Evolutionary conservation across 1,140 invertebrate species (phyloP).

Genomic region (Mizuhopecten yessoensis): DNA sequence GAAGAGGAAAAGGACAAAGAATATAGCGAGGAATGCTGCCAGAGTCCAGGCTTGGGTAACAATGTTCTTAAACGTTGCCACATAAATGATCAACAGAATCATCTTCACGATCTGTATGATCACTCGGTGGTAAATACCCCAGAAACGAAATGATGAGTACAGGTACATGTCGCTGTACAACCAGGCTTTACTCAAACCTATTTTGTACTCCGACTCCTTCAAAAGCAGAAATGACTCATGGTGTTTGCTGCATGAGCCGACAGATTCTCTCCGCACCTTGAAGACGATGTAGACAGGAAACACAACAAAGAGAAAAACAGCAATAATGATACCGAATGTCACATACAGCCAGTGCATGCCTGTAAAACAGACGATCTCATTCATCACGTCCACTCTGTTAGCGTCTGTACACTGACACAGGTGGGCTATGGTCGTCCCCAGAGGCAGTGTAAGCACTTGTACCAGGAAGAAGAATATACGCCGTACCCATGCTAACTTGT

Average conservation of each 20-base stretch:
- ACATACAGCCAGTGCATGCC: conserved; percentile 76
- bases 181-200: conserved; percentile 79
- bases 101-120: conserved; percentile 73
- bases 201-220: conserved; percentile 81
- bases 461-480: conserved; percentile 68
- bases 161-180: conserved; percentile 74
- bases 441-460: conserved; percentile 77
- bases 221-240: conserved; percentile 79
- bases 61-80: conserved; percentile 70
- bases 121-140: conserved; percentile 73
- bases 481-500: conserved; percentile 71
- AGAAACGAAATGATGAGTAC: conserved; percentile 79
- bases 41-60: conserved; percentile 70
- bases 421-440: conserved; percentile 73
- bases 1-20: conserved; percentile 65
- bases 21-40: conserved; percentile 66
- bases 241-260: conserved; percentile 71
- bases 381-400: conserved; percentile 74
- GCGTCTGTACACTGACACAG: conserved; percentile 76
- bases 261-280: conserved; percentile 72
- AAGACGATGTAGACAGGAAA: conserved; percentile 77
- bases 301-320: conserved; percentile 70
- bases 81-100: conserved; percentile 72
- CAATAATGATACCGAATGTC: conserved; percentile 66
- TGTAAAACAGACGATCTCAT: conserved; percentile 71